phyloP scores from a whole-genome alignment of 2,888 invertebrate species.

The Autographa pulchrina region DNA sequence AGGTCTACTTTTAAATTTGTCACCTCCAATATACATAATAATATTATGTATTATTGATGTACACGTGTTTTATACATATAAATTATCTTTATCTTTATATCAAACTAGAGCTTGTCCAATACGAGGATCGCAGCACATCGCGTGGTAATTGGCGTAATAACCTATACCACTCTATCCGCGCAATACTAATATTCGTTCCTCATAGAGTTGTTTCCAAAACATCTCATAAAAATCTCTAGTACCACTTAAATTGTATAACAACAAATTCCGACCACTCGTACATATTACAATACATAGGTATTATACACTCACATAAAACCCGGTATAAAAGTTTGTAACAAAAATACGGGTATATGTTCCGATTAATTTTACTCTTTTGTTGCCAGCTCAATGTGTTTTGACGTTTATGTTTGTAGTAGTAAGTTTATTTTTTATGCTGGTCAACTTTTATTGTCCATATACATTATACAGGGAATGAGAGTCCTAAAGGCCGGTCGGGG shows the following conservation, averaged over 20 bases:
- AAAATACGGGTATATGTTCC: conserved; percentile 45
- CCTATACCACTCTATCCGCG: too few species aligned
- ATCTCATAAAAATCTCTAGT: too few species aligned
- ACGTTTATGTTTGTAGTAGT: conserved; percentile 31
- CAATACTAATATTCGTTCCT: too few species aligned
- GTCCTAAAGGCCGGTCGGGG: conserved; percentile 21
- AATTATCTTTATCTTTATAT: too few species aligned
- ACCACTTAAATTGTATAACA: neutral
- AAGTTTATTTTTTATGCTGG: conserved; percentile 44
- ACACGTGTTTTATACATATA: too few species aligned
- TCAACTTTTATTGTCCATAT: conserved; percentile 41
- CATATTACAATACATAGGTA: neutral
- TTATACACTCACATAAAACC: conserved; percentile 6
- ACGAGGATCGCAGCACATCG: too few species aligned
- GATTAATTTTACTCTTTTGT: conserved; percentile 45
- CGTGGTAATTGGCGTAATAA: too few species aligned
- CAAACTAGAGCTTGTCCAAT: too few species aligned
- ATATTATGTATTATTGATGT: too few species aligned
- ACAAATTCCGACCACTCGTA: neutral
- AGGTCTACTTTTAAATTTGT: too few species aligned
- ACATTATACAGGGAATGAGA: conserved; percentile 25
- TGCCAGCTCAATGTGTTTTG: conserved; percentile 34
- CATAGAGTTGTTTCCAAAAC: too few species aligned
- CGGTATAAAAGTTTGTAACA: conserved; percentile 33
- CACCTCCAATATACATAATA: too few species aligned